A percentile compares a stretch with the other conserved stretches of the same genome.
phyloP scores from a whole-genome alignment of 2,113 vertebrate species.

The Bubo bubo region DNA sequence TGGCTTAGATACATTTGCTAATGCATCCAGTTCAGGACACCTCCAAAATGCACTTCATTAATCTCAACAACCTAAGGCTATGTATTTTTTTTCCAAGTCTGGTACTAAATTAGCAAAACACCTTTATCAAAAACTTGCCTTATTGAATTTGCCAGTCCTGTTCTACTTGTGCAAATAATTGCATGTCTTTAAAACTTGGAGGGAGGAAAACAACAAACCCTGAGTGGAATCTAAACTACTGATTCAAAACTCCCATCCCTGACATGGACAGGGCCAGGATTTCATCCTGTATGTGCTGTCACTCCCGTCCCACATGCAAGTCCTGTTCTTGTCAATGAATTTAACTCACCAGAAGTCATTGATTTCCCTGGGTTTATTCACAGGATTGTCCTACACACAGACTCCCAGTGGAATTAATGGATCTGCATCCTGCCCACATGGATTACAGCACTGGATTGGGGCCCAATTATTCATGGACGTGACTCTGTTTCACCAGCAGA shows the following conservation, averaged over 20 bases:
- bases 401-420: background rate
- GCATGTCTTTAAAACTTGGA: background rate
- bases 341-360: slow-evolving; percentile 6
- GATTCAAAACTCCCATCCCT: background rate
- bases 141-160: slow-evolving; percentile 7
- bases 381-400: background rate
- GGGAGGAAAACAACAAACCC: background rate
- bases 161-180: background rate
- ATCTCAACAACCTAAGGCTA: slow-evolving; percentile 3
- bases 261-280: background rate
- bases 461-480: background rate
- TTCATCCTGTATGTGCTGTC: background rate
- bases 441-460: background rate
- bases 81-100: background rate
- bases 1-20: slow-evolving; percentile 8
- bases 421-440: background rate
- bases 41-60: slow-evolving; percentile 3
- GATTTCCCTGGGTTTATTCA: slow-evolving; percentile 22
- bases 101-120: slow-evolving; percentile 1
- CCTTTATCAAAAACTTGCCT: slow-evolving; percentile 28
- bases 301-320: background rate
- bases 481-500: background rate
- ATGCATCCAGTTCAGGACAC: background rate
- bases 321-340: background rate
- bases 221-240: slow-evolving; percentile 20